A percentile compares a stretch with the other conserved stretches of the same genome.
Evolutionary conservation across 2,113 vertebrate genomes (phyloP).

Genomic region (Anas platyrhynchos): DNA sequence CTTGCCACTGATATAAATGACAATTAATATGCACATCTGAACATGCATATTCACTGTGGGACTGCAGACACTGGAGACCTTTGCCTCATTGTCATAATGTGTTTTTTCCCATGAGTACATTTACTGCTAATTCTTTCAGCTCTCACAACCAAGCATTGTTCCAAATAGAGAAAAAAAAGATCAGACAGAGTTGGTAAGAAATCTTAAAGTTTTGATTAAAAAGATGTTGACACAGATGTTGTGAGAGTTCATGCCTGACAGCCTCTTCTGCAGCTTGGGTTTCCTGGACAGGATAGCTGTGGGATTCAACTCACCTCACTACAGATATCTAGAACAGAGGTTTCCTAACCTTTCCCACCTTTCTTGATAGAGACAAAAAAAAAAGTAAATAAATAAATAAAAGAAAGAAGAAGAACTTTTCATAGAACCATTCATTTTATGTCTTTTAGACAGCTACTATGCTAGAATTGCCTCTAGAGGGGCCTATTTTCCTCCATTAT

Average conservation of each 20-base stretch:
- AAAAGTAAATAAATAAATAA: too few relatives aligned
- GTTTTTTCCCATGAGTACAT: slow-evolving; percentile 60
- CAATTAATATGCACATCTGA: slow-evolving; percentile 66
- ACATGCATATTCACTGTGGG: slow-evolving; percentile 57
- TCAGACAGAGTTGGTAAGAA: background rate
- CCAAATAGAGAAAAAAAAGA: background rate
- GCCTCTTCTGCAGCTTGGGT: background rate
- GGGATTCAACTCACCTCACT: background rate
- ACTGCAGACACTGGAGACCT: slow-evolving; percentile 62
- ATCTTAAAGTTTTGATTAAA: slow-evolving; percentile 11
- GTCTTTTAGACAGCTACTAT: background rate
- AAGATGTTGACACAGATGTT: slow-evolving; percentile 4
- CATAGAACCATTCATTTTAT: background rate
- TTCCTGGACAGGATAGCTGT: background rate
- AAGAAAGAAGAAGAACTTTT: background rate
- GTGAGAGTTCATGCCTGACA: background rate
- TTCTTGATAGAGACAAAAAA: background rate
- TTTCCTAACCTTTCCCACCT: background rate
- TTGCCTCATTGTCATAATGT: slow-evolving; percentile 61
- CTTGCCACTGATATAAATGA: slow-evolving; percentile 49
- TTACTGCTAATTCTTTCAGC: slow-evolving; percentile 57
- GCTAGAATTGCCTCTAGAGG: slow-evolving; percentile 46
- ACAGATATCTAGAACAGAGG: background rate
- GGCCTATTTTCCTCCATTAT: slow-evolving; percentile 34
- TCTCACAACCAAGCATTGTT: slow-evolving; percentile 27